phyloP scores from a whole-genome alignment of 2,888 invertebrate species.

The Drosophila meridiana region DNA sequence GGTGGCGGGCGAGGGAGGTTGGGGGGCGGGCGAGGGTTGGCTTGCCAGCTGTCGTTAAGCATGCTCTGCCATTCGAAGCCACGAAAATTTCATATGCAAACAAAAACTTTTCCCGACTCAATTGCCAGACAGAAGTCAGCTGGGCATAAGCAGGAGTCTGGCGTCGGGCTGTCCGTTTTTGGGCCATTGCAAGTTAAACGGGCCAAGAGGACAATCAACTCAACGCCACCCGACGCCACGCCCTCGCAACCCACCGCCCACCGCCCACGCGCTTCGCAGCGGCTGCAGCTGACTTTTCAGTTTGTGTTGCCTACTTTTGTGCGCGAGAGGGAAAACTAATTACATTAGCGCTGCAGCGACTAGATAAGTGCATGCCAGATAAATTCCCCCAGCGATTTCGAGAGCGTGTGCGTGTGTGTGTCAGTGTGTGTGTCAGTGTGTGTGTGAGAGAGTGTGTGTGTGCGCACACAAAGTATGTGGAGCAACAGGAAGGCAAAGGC shows the following conservation, averaged over 20 bases:
- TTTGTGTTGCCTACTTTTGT: conserved; percentile 29
- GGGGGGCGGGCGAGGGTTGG: neutral
- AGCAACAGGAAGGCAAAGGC: conserved; percentile 11
- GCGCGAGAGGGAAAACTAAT: conserved; percentile 51
- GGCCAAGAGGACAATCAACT: conserved; percentile 12
- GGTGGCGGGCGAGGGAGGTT: neutral
- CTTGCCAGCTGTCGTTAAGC: neutral
- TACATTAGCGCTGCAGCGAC: conserved; percentile 48
- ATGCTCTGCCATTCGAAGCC: neutral
- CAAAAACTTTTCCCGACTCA: neutral
- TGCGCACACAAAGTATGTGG: neutral
- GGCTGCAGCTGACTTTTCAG: conserved; percentile 12
- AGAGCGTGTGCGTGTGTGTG: neutral
- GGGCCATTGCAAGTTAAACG: conserved; percentile 3
- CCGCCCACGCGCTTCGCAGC: neutral
- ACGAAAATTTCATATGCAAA: conserved; percentile 4
- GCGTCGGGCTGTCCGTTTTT: neutral
- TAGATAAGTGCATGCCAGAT: conserved; percentile 43
- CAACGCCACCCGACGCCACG: neutral
- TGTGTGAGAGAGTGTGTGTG: neutral
- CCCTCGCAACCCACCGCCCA: neutral
- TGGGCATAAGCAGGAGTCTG: neutral
- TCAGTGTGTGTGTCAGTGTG: neutral
- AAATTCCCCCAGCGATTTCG: conserved; percentile 6
- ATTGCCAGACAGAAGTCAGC: neutral